Evolutionary conservation across 2,113 vertebrate genomes (phyloP).

Genomic region (Varanus salvator): DNA sequence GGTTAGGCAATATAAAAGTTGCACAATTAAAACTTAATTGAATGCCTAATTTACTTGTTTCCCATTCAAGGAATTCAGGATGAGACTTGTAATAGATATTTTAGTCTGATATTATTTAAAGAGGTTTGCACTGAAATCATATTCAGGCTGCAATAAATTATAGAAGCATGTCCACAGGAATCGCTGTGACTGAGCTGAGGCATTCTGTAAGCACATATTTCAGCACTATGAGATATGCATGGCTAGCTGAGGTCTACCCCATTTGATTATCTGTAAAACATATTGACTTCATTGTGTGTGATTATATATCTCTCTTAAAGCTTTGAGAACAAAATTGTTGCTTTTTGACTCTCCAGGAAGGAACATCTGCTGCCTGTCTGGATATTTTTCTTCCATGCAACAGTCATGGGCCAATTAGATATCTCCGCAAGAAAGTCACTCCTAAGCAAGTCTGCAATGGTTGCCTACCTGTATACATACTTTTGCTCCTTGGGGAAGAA

Average conservation of each 20-base stretch:
- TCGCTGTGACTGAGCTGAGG: neutral
- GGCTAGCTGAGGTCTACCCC: slow-evolving; percentile 40
- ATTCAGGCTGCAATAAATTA: neutral
- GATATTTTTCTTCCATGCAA: neutral
- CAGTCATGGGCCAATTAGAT: neutral
- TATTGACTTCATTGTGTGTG: neutral
- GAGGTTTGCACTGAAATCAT: neutral
- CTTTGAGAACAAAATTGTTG: slow-evolving; percentile 17
- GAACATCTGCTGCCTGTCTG: neutral
- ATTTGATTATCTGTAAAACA: neutral
- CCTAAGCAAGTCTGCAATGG: neutral
- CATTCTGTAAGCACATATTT: neutral
- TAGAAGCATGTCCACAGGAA: neutral
- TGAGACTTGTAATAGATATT: neutral
- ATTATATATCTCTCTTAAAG: neutral
- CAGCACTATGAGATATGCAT: slow-evolving; percentile 8
- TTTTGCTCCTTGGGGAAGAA: neutral
- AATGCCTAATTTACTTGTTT: slow-evolving; percentile 35
- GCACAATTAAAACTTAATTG: neutral
- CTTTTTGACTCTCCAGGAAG: neutral
- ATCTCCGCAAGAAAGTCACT: neutral
- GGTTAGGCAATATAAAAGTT: neutral
- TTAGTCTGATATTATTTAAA: slow-evolving; percentile 39
- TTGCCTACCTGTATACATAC: neutral
- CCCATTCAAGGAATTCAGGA: slow-evolving; percentile 27